Evolutionary conservation across 2,113 vertebrate species (phyloP), one percentile per base, ranked within the genome.

Genomic region (Poecile atricapillus): DNA sequence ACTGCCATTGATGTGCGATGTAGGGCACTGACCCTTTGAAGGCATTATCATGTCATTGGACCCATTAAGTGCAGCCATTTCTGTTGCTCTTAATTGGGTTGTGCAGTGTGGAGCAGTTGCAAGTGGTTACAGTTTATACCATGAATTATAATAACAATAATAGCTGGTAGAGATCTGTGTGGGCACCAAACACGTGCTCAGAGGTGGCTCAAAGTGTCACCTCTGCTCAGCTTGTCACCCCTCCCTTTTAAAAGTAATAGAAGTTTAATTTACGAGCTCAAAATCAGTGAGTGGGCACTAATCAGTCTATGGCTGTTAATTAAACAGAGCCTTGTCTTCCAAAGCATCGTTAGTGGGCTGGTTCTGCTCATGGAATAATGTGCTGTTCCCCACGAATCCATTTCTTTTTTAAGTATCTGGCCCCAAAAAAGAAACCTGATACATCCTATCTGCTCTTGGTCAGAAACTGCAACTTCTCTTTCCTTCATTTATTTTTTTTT

Each of bases 31-130:
- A 95, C 95, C 94, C 95, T 93, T 92, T 39, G 92, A 94, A 97
- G 80, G 31, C 83, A 95, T 97, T 97, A 96, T 93, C 96, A 90
- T 97, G 96, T 97, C 96, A 65, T 83, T 89, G 97, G 92, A 87
- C 91, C 93, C 94, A 96, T 97, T 97, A 95, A 96, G 87, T 59
- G 92, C 35, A 95, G 91, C 95, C 95, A 88, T 97, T 94, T 93
- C 96, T 96, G 93, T 89, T 92, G 92, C 94, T 96, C 89, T 97
- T 97, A 97, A 97, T 97, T 97, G 96, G 97, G 91, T 90, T 95
- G 96, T 96, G 97, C 95, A 39, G 93, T 3, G 4, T 71, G 79
- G 44, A 90, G 91, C 92, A 41, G 91, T 97, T 94, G 95, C 95
- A 77, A 96, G 90, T 89, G 91, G 87, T 44, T 88, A 11, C 94